Conservation (phyloP, 1,140 invertebrate genomes). For the Artemia franciscana region DNA sequence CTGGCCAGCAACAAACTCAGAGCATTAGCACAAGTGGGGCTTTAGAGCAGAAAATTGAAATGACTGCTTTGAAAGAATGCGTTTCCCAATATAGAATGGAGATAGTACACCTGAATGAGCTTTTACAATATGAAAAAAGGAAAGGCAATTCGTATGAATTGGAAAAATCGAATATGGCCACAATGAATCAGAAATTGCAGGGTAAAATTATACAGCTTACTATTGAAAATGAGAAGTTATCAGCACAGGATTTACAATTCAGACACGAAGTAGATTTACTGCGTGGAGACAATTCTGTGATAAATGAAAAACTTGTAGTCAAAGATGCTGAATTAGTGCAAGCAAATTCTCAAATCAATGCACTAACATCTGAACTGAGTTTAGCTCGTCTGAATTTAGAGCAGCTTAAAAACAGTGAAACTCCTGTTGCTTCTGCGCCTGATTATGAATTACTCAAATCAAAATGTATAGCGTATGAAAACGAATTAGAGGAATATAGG, state of each 20-base stretch:
- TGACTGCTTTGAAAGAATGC: not conserved
- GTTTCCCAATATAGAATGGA: not conserved
- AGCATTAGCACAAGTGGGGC: not conserved
- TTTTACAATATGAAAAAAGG: not conserved
- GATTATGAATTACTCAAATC: not conserved
- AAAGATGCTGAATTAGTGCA: not conserved
- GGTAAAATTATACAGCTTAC: not conserved
- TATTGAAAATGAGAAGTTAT: not conserved
- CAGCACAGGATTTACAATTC: not conserved
- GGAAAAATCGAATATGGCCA: not conserved
- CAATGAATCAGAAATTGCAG: not conserved
- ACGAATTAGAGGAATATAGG: not conserved
- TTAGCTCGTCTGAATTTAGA: not conserved
- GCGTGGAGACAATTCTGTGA: not conserved
- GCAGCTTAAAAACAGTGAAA: not conserved
- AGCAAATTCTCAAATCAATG: not conserved
- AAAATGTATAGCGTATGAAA: not conserved
- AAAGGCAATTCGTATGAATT: not conserved
- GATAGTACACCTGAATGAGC: not conserved
- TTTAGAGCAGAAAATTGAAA: not conserved
- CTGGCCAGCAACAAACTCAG: not conserved
- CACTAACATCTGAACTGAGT: not conserved
- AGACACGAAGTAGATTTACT: not conserved
- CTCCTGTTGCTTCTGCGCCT: not conserved
- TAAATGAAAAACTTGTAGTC: not conserved